Evolutionary conservation across 1,140 invertebrate species (phyloP), one percentile per base, ranked within the genome.

Genomic region (Portunus trituberculatus): DNA sequence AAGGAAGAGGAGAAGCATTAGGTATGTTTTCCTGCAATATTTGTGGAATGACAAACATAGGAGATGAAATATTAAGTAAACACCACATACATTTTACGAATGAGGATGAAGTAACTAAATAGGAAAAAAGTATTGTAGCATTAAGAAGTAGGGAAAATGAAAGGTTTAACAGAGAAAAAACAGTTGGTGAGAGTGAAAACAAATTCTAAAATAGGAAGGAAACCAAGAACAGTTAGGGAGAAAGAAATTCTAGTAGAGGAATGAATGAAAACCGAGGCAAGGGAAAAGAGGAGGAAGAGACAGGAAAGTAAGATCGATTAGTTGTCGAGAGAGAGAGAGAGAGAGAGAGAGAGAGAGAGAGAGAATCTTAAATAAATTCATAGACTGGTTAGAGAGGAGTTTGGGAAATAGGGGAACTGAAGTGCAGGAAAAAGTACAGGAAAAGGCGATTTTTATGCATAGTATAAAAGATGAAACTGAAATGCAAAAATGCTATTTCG

Each of bases 271-370:
- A 32, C 10, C 0, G n/a, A 84, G 14, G n/a, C 0, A 32, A n/a
- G n/a, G 31, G 84, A 87, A 31, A 28, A 89, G 39, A 89, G 39
- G 39, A 92, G 39, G 87, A 88, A 29, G 45, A 32, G 52, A 39
- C 32, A 39, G 20, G 29, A 88, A 88, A 45, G 67, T 0, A n/a
- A n/a, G 67, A 76, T 76, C 20, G 20, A 76, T 76, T 76, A n/a
- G 16, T 46, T 25, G 46, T 20, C 39, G 14, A 46, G 89, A 91
- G 87, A 91, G 89, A 91, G 89, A 91, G 89, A 52, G 89, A 46
- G 16, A 46, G 89, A 91, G 89, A 90, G 89, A 91, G 89, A 91
- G 89, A 52, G 89, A 91, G 45, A 39, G 89, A 91, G 89, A 91
- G 89, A 91, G 32, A 46, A 14, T 59, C 52, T 10, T 59, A 0